phyloP scores from a whole-genome alignment of 2,797 vertebrate species.

The Masticophis lateralis region DNA sequence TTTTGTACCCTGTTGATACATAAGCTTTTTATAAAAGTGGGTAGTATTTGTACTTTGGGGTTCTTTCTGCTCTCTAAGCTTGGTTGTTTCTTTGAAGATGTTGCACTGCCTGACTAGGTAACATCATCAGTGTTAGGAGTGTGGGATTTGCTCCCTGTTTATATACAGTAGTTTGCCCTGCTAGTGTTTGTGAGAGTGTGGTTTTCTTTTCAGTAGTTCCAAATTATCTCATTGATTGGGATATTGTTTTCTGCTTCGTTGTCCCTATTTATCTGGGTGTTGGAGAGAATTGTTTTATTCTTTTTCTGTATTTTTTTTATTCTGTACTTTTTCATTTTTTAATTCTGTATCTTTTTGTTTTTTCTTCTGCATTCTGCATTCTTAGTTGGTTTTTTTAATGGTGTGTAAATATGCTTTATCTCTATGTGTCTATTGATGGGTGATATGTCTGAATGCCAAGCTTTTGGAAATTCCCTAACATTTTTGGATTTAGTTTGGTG shows the following conservation, averaged over 20 bases:
- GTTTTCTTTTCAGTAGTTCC: background rate
- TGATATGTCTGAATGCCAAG: background rate
- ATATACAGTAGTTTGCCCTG: background rate
- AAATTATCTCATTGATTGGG: background rate
- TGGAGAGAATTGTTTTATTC: background rate
- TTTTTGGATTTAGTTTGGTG: no score
- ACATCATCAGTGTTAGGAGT: background rate
- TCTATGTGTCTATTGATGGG: background rate
- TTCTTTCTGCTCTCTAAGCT: background rate
- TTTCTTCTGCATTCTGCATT: background rate
- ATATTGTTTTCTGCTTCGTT: background rate
- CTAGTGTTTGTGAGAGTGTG: background rate
- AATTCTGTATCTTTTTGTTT: no score
- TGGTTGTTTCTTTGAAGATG: background rate
- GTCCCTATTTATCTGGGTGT: background rate
- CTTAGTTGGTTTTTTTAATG: background rate
- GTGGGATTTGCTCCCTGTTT: background rate
- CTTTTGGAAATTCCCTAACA: background rate
- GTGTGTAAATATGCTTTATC: background rate
- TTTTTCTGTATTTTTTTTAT: background rate
- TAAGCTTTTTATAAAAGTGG: background rate
- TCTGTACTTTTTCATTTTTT: no score
- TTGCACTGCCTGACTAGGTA: background rate
- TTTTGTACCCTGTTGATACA: background rate
- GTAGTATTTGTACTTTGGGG: background rate